These are phyloP conservation scores for Cynoglossus semilaevis DNA, from an alignment of 2,113 vertebrate genomes.

Conservation along the genomic window DNA sequence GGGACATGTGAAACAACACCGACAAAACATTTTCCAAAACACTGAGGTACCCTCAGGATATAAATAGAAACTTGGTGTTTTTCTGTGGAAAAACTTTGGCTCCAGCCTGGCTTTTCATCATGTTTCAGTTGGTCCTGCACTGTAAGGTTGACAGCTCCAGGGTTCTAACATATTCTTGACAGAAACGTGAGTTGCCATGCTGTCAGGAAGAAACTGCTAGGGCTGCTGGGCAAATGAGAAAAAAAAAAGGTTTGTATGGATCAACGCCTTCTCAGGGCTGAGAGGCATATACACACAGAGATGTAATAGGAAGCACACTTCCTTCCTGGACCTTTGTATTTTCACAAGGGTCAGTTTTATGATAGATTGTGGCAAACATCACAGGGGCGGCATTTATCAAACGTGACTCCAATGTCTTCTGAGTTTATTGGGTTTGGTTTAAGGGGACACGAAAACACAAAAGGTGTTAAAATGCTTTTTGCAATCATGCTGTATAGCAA, in stretches of 20 bases:
- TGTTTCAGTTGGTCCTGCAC: slow-evolving; percentile 48
- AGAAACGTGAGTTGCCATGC: slow-evolving; percentile 48
- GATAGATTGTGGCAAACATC: slow-evolving; percentile 34
- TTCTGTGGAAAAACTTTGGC: slow-evolving; percentile 2
- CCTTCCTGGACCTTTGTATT: slow-evolving; percentile 25
- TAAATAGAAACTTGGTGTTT: slow-evolving; percentile 9
- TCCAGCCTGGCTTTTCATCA: slow-evolving; percentile 26
- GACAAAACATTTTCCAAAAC: slow-evolving; percentile 27
- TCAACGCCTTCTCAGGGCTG: slow-evolving; percentile 56
- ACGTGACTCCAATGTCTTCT: slow-evolving; percentile 6
- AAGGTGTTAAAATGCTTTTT: background rate
- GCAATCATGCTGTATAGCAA: too few species aligned
- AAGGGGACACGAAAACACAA: slow-evolving; percentile 2
- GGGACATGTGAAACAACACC: slow-evolving; percentile 16
- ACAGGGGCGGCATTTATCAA: slow-evolving; percentile 11
- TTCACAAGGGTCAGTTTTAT: slow-evolving; percentile 17
- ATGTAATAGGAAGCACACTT: slow-evolving; percentile 26
- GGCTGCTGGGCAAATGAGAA: slow-evolving; percentile 47
- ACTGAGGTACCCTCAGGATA: slow-evolving; percentile 27
- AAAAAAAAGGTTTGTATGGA: slow-evolving; percentile 49
- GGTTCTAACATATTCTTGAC: slow-evolving; percentile 38
- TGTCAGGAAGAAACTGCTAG: slow-evolving; percentile 42
- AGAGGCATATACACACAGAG: slow-evolving; percentile 41
- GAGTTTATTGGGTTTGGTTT: slow-evolving; percentile 11
- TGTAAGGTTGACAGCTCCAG: slow-evolving; percentile 40